These are phyloP conservation scores for Eupeodes luniger DNA, from an alignment of 2,888 invertebrate genomes.

Conservation along the genomic window DNA sequence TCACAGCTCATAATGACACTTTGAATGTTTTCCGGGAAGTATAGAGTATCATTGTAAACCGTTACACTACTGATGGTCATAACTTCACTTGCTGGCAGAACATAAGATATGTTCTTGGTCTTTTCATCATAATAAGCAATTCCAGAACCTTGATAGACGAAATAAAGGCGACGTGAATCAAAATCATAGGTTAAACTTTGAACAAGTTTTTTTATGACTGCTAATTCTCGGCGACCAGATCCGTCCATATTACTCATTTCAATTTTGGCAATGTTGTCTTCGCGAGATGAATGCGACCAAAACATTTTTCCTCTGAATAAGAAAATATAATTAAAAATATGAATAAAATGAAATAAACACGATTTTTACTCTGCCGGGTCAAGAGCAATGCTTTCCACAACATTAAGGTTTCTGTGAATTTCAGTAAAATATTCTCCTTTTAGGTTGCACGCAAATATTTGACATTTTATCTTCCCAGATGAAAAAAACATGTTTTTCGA, in stretches of 20 bases:
- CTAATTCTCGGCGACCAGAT: slow-evolving; percentile 82
- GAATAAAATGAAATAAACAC: background rate
- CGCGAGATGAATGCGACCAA: slow-evolving; percentile 85
- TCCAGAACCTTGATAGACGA: slow-evolving; percentile 86
- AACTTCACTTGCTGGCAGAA: slow-evolving; percentile 81
- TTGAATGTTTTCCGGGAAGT: slow-evolving; percentile 89
- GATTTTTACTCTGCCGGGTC: slow-evolving; percentile 86
- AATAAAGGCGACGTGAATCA: slow-evolving; percentile 88
- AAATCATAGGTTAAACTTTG: slow-evolving; percentile 88
- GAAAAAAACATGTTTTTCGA: slow-evolving; percentile 87
- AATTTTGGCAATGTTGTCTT: slow-evolving; percentile 84
- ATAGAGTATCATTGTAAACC: slow-evolving; percentile 87
- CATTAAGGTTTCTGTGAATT: slow-evolving; percentile 81
- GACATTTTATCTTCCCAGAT: slow-evolving; percentile 85
- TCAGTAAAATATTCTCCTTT: slow-evolving; percentile 89
- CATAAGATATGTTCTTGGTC: slow-evolving; percentile 80
- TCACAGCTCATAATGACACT: slow-evolving; percentile 87
- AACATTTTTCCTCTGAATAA: slow-evolving; percentile 85
- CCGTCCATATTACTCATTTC: slow-evolving; percentile 89
- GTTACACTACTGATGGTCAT: slow-evolving; percentile 86
- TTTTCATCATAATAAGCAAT: slow-evolving; percentile 87
- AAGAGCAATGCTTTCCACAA: slow-evolving; percentile 88
- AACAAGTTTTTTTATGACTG: slow-evolving; percentile 80
- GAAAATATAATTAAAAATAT: slow-evolving; percentile 20
- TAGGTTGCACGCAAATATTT: slow-evolving; percentile 89